phyloP scores from a whole-genome alignment of 2,888 invertebrate genomes.

The Sesia bembeciformis region DNA sequence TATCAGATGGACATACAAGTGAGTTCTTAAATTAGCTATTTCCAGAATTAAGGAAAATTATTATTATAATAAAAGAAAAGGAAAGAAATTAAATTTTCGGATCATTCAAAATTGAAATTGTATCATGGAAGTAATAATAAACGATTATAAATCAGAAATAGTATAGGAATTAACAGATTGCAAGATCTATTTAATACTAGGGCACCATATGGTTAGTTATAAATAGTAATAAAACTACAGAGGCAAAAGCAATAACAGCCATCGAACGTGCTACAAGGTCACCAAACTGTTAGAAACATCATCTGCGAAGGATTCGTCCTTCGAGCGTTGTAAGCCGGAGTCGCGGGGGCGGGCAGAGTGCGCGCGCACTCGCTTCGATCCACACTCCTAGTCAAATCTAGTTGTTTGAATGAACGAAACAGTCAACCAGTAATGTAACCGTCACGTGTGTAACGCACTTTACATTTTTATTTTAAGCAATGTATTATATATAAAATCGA shows the following conservation, averaged over 20 bases:
- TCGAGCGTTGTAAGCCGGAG: constrained; percentile 19
- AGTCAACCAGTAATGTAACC: constrained; percentile 36
- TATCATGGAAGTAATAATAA: too few species aligned
- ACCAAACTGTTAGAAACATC: neutral
- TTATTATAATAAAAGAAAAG: too few species aligned
- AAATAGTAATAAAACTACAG: neutral
- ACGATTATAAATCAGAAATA: too few species aligned
- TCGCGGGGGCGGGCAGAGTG: constrained; percentile 27
- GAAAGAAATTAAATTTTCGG: too few species aligned
- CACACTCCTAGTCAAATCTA: constrained; percentile 17
- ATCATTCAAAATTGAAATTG: too few species aligned
- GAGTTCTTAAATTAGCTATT: too few species aligned
- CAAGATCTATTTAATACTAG: too few species aligned
- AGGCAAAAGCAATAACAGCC: neutral
- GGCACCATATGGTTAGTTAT: neutral
- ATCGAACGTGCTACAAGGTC: neutral
- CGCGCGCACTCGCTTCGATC: constrained; percentile 68
- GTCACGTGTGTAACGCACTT: constrained; percentile 26
- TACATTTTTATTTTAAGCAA: neutral
- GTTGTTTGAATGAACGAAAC: constrained; percentile 56
- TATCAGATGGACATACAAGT: too few species aligned
- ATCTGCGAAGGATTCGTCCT: constrained; percentile 19
- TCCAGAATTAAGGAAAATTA: too few species aligned
- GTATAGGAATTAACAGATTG: too few species aligned
- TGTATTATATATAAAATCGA: too few species aligned